A percentile compares a stretch with the other conserved stretches of the same genome.
Evolutionary conservation across 2,888 invertebrate species (phyloP).

Genomic region (Limenitis camilla): DNA sequence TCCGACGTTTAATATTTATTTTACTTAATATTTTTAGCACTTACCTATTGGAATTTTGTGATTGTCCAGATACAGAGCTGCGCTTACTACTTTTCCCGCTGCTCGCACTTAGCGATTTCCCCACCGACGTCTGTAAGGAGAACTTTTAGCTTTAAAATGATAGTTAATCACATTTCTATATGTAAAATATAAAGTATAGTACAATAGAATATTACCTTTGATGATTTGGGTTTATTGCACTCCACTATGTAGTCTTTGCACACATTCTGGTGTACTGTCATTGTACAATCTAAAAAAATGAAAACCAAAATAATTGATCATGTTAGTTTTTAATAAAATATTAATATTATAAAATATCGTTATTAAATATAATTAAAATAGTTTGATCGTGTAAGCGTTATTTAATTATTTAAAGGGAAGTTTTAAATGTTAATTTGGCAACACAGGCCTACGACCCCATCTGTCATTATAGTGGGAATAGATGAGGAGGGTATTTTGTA

Average conservation of each 20-base stretch:
- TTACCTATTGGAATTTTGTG: conserved; percentile 65
- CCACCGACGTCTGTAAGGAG: conserved; percentile 56
- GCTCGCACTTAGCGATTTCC: conserved; percentile 60
- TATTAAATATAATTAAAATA: too few relatives aligned
- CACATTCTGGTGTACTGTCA: conserved; percentile 88
- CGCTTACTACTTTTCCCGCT: conserved; percentile 67
- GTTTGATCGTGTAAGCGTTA: too few relatives aligned
- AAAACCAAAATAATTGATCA: too few relatives aligned
- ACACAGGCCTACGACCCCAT: too few relatives aligned
- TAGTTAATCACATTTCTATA: neutral
- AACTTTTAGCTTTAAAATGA: conserved; percentile 5
- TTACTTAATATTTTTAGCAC: conserved; percentile 24
- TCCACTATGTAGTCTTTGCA: conserved; percentile 92
- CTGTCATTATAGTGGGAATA: too few relatives aligned
- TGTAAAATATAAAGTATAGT: neutral
- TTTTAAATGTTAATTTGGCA: too few relatives aligned
- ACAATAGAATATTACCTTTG: conserved; percentile 60
- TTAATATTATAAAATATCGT: too few relatives aligned
- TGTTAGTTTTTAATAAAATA: too few relatives aligned
- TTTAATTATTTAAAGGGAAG: too few relatives aligned
- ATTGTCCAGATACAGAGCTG: conserved; percentile 65
- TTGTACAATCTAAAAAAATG: conserved; percentile 81
- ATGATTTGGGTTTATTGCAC: conserved; percentile 83
- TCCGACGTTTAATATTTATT: neutral
- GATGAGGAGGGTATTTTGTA: too few relatives aligned